Conservation (phyloP, 35 echinoderm and acorn worm genomes). For the Ophioderma brevispina region DNA sequence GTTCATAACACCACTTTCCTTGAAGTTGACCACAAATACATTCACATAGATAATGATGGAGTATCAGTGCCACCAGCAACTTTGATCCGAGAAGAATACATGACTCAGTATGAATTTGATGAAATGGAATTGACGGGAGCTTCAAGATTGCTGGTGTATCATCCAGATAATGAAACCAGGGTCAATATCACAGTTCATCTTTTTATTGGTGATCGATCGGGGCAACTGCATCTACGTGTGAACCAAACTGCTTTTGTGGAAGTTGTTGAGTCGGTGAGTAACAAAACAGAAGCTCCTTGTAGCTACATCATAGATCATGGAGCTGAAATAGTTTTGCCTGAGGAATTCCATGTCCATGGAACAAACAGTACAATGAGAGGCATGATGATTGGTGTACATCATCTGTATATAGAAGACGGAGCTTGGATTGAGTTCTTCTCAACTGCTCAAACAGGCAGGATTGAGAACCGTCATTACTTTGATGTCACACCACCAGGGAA, state of each 20-base stretch:
- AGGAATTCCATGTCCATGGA: constrained; percentile 91
- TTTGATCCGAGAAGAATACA: constrained; percentile 72
- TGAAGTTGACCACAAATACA: constrained; percentile 80
- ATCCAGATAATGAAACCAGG: constrained; percentile 79
- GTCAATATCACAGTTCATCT: constrained; percentile 78
- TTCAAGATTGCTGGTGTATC: constrained; percentile 71
- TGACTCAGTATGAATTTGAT: constrained; percentile 75
- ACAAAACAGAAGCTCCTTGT: constrained; percentile 84
- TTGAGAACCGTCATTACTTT: constrained; percentile 70
- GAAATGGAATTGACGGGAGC: constrained; percentile 90
- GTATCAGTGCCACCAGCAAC: constrained; percentile 75
- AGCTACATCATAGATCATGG: constrained; percentile 81
- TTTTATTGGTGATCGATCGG: constrained; percentile 82
- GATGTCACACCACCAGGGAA: constrained; percentile 74
- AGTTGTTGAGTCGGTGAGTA: constrained; percentile 68
- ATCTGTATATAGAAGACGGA: constrained; percentile 82
- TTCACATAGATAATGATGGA: constrained; percentile 86
- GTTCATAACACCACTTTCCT: constrained; percentile 74
- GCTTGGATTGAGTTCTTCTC: constrained; percentile 72
- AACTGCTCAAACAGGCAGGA: constrained; percentile 69
- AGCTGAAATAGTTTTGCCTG: constrained; percentile 63
- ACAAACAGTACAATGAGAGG: constrained; percentile 79
- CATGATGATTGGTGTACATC: constrained; percentile 78
- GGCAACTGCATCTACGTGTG: constrained; percentile 71
- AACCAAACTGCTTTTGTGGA: constrained; percentile 90